These are phyloP conservation scores for Hypomecis atomaria DNA, from an alignment of 2,888 invertebrate genomes.

Conservation along the genomic window DNA sequence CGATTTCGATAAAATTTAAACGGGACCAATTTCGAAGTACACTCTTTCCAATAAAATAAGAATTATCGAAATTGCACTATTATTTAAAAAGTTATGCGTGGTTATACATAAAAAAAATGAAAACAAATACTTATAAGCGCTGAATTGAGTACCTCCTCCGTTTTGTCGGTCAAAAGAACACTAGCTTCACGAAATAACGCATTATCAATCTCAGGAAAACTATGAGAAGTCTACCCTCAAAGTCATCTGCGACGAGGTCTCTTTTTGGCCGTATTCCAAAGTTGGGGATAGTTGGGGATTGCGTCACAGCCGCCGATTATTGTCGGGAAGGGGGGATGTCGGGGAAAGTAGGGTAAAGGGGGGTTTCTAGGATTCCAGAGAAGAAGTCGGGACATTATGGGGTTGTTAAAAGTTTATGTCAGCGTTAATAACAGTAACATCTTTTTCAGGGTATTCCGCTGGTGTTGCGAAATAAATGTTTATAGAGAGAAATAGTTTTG, in stretches of 20 bases:
- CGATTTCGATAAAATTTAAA: too few species aligned
- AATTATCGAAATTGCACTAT: too few species aligned
- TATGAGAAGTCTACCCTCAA: neutral
- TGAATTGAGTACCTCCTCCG: too few species aligned
- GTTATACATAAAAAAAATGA: too few species aligned
- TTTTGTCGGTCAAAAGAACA: too few species aligned
- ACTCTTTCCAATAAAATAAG: too few species aligned
- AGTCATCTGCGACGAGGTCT: slow-evolving; percentile 34
- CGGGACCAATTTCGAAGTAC: too few species aligned
- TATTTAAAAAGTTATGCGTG: too few species aligned
- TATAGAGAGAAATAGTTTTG: neutral
- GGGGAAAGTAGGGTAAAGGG: slow-evolving; percentile 12
- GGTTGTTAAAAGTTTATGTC: slow-evolving; percentile 31
- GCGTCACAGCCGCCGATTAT: slow-evolving; percentile 36
- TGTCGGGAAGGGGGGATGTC: slow-evolving; percentile 9
- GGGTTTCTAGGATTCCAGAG: slow-evolving; percentile 17
- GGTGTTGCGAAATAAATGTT: slow-evolving; percentile 2
- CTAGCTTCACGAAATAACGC: neutral
- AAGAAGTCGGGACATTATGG: slow-evolving; percentile 26
- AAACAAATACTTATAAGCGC: too few species aligned
- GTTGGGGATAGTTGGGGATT: slow-evolving; percentile 38
- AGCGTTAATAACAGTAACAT: slow-evolving; percentile 28
- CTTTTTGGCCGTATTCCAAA: slow-evolving; percentile 52
- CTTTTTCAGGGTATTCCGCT: slow-evolving; percentile 24
- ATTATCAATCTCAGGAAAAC: neutral